phyloP scores from a whole-genome alignment of 2,113 vertebrate species.

The Dipodomys ordii region DNA sequence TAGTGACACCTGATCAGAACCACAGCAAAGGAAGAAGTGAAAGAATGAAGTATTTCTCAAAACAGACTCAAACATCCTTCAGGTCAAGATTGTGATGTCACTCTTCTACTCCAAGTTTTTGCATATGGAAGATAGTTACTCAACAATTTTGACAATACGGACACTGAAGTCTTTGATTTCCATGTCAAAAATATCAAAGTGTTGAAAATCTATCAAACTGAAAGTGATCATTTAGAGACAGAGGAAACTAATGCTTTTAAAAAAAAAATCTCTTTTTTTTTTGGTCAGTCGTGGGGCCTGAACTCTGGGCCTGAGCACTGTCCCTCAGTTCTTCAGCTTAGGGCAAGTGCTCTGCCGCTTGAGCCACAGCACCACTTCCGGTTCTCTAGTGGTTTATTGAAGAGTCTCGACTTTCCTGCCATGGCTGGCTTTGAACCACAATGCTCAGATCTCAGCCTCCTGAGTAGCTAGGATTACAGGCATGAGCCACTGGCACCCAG shows the following conservation, averaged over 20 bases:
- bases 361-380: too few species aligned
- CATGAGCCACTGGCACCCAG: too few species aligned
- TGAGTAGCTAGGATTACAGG: too few species aligned
- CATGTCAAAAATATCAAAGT: conserved; percentile 25
- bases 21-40: neutral
- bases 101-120: neutral
- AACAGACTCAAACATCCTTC: neutral
- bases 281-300: too few species aligned
- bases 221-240: neutral
- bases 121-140: neutral
- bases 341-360: too few species aligned
- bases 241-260: neutral
- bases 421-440: too few species aligned
- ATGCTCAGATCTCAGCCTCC: too few species aligned
- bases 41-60: neutral
- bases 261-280: too few species aligned
- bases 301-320: too few species aligned
- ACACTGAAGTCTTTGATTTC: conserved; percentile 6
- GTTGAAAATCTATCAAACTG: conserved; percentile 48
- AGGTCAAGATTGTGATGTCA: neutral
- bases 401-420: too few species aligned
- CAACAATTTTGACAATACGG: neutral
- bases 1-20: neutral
- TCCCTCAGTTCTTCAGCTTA: too few species aligned
- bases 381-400: too few species aligned